Evolutionary conservation across 2,797 vertebrate species (phyloP).

Genomic region (Capromys pilorides): DNA sequence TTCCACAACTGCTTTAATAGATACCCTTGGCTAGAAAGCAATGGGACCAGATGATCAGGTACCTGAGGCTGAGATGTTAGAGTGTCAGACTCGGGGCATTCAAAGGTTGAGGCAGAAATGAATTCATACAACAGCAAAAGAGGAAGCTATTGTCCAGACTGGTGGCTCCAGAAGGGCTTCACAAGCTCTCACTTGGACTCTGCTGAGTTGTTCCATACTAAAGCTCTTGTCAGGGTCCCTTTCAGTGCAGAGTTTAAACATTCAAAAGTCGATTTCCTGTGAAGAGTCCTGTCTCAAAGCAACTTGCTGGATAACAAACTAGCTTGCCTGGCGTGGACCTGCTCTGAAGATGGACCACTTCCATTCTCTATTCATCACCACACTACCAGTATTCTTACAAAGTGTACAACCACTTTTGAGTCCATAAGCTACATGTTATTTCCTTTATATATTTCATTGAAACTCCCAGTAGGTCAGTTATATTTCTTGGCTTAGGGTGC

Average conservation of each 20-base stretch:
- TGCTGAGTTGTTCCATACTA: neutral
- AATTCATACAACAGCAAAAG: neutral
- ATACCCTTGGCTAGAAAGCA: conserved; percentile 24
- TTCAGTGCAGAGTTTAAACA: neutral
- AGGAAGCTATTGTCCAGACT: neutral
- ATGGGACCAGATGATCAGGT: conserved; percentile 15
- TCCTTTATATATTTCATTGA: neutral
- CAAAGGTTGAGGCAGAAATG: neutral
- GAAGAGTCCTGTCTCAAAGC: neutral
- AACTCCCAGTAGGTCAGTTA: neutral
- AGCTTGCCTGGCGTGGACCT: neutral
- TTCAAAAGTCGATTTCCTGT: conserved; percentile 25
- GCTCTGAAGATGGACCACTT: neutral
- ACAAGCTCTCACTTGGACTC: neutral
- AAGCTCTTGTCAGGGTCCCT: neutral
- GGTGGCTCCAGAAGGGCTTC: neutral
- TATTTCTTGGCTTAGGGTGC: neutral
- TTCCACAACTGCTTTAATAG: conserved; percentile 11
- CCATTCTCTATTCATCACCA: neutral
- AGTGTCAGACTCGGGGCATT: neutral
- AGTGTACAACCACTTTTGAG: neutral
- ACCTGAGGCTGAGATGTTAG: neutral
- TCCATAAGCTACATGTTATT: neutral
- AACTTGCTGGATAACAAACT: neutral
- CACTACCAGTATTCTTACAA: neutral